Evolutionary conservation across 2,888 invertebrate species (phyloP).

Genomic region (Heliconius aoede): DNA sequence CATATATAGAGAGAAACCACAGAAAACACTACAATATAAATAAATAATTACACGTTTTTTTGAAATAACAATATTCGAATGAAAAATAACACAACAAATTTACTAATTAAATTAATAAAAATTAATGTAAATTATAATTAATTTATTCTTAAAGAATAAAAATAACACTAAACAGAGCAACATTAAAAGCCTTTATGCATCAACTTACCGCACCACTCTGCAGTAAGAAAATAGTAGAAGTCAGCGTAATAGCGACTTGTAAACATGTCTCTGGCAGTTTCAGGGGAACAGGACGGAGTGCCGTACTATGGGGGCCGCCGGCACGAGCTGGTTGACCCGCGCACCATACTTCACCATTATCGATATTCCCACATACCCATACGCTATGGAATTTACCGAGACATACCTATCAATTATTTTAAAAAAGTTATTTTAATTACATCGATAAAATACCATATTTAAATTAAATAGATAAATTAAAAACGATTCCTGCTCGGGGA

Average conservation of each 20-base stretch:
- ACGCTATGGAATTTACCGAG: slow-evolving; percentile 90
- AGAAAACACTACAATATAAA: background rate
- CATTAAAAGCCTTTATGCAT: too few species aligned
- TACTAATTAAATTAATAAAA: too few species aligned
- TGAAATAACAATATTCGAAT: background rate
- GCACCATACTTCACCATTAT: slow-evolving; percentile 84
- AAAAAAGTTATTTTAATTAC: slow-evolving; percentile 2
- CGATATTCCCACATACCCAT: slow-evolving; percentile 79
- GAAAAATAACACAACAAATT: background rate
- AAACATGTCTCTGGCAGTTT: slow-evolving; percentile 71
- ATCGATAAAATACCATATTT: too few species aligned
- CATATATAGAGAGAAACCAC: too few species aligned
- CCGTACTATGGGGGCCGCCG: slow-evolving; percentile 86
- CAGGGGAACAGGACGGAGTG: slow-evolving; percentile 80
- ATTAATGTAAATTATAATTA: too few species aligned
- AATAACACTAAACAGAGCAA: too few species aligned
- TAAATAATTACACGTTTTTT: background rate
- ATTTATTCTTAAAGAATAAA: too few species aligned
- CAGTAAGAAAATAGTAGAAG: slow-evolving; percentile 87
- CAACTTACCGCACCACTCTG: slow-evolving; percentile 84
- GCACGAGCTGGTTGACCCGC: slow-evolving; percentile 91
- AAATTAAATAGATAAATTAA: too few species aligned
- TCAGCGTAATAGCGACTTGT: slow-evolving; percentile 84
- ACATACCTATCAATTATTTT: slow-evolving; percentile 79
- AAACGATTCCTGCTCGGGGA: too few species aligned